A percentile compares a stretch with the other conserved stretches of the same genome.
Conservation (phyloP, 2,113 vertebrate genomes). For the Eonycteris spelaea region DNA sequence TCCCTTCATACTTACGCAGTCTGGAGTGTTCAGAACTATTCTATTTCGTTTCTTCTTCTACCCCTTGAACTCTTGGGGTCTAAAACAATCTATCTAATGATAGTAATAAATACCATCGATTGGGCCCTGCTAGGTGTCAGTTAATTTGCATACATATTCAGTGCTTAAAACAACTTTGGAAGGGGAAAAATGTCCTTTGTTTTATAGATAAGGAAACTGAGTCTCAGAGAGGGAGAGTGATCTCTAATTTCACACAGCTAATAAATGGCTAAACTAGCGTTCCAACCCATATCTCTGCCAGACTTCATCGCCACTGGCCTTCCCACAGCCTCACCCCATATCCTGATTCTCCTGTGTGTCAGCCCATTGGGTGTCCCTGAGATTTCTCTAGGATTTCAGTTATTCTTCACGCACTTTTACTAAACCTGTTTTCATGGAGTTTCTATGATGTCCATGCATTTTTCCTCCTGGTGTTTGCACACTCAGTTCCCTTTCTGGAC, state of each 20-base stretch:
- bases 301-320: not conserved
- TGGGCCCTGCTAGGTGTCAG: not conserved
- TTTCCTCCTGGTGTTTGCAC: not conserved
- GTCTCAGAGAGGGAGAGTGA: not conserved
- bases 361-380: not conserved
- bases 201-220: not conserved
- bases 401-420: not conserved
- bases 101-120: not conserved
- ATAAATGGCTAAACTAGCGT: not conserved
- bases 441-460: not conserved
- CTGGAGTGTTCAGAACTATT: not conserved
- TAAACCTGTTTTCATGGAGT: not conserved
- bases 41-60: not conserved
- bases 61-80: not conserved
- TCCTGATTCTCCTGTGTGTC: not conserved
- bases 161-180: not conserved
- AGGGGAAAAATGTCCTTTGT: not conserved
- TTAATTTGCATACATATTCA: not conserved
- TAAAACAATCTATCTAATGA: not conserved
- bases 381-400: not conserved
- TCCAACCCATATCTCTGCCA: not conserved
- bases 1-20: not conserved
- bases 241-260: not conserved
- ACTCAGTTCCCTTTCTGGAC: rapidly evolving
- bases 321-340: not conserved